phyloP scores from a whole-genome alignment of 2,888 invertebrate genomes.

The Caenorhabditis imperialis region DNA sequence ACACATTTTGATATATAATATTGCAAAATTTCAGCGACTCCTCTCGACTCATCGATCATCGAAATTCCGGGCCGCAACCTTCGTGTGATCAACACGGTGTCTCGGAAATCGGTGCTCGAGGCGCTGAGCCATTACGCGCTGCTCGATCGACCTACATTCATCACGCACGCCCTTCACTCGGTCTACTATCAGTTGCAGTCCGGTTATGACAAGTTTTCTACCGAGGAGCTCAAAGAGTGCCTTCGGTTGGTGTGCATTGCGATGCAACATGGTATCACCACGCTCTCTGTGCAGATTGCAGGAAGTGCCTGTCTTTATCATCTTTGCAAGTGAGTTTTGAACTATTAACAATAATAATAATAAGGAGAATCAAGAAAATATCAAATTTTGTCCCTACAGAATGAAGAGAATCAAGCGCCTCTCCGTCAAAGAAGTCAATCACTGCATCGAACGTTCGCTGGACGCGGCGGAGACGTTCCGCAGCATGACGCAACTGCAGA shows the following conservation, averaged over 20 bases:
- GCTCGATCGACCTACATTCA: constrained; percentile 62
- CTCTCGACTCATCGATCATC: constrained; percentile 52
- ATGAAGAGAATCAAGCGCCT: constrained; percentile 64
- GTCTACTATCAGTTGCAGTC: constrained; percentile 65
- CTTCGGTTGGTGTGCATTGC: constrained; percentile 58
- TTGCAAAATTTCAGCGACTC: constrained; percentile 53
- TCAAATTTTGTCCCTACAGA: too few relatives aligned
- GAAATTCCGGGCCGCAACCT: constrained; percentile 31
- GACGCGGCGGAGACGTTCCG: constrained; percentile 65
- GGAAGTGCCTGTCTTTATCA: constrained; percentile 70
- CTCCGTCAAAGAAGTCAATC: constrained; percentile 52
- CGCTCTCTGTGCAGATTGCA: constrained; percentile 67
- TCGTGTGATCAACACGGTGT: constrained; percentile 56
- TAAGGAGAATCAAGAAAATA: too few relatives aligned
- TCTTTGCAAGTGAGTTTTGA: constrained; percentile 64
- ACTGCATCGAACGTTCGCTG: constrained; percentile 65
- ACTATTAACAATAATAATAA: not conserved
- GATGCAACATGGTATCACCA: constrained; percentile 61
- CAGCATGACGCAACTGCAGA: constrained; percentile 65
- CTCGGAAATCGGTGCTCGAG: constrained; percentile 50
- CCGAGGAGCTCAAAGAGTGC: constrained; percentile 59
- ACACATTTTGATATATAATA: not conserved
- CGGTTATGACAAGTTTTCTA: constrained; percentile 63
- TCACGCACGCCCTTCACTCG: constrained; percentile 64
- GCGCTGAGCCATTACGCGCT: constrained; percentile 59